Evolutionary conservation across 1,140 invertebrate species (phyloP), one percentile per base, ranked within the genome.

Genomic region (Cydia pomonella): DNA sequence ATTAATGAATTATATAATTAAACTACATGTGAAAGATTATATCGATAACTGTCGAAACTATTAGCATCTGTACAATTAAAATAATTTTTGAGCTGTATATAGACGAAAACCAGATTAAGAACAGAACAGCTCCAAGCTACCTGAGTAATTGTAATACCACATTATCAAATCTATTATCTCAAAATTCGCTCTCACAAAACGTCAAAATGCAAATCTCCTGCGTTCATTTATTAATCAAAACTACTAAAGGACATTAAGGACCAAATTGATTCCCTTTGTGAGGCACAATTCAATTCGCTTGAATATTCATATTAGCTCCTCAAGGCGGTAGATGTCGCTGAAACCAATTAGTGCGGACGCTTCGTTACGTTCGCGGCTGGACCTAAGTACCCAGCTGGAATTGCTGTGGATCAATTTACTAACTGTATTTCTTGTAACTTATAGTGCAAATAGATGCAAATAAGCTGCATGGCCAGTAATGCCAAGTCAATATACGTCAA

Each of bases 251-350:
- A 47, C 47, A 72, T 72, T 72, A 72, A 72, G 71, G n/a, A 50
- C 47, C 71, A 72, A 47, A 72, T 72, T 47, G 71, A 72, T 72
- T 72, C 71, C 38, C 71, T 72, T 72, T 72, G 71, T 72, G 38
- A 72, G 21, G 25, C 9, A 50, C 63, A 66, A 66, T 72, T 72
- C 23, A 72, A 47, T 72, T 72, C 71, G 47, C 21, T n/a, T 72
- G 71, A 72, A 72, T 72, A 72, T 72, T 72, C 71, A 72, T 66
- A 21, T 66, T 66, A n/a, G 25, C 63, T 27, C 63, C 63, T 66
- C 27, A 63, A 63, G 62, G 62, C 63, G 23, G 21, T 27, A 66
- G 63, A 66, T 66, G 63, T 6, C 63, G 63, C 63, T 66, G 25
- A n/a, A 27, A 63, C 21, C 62, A 63, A 66, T 66, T 66, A 66